Percentiles rank a stretch among this genome's conserved stretches.
Conservation (phyloP, 2,888 invertebrate genomes). For the Quadroppia sp. region DNA sequence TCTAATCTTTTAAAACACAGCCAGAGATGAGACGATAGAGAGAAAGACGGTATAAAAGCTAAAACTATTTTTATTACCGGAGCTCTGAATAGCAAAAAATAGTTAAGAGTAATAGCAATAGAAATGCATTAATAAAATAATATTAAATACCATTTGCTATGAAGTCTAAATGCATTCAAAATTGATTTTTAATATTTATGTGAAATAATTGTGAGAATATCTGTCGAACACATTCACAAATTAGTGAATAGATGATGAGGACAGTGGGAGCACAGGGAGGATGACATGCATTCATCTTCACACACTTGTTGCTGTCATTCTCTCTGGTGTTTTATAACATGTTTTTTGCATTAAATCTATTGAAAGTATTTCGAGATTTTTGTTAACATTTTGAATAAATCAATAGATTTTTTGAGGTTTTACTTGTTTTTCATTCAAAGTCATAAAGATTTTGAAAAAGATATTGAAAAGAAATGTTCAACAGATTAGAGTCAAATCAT, state of each 20-base stretch:
- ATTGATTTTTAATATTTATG: too few species aligned
- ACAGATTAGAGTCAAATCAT: not conserved
- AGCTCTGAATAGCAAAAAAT: not conserved
- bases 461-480: not conserved
- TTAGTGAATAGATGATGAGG: not conserved
- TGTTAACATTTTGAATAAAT: not conserved
- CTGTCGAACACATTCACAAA: too few species aligned
- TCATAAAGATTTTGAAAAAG: too few species aligned
- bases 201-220: too few species aligned
- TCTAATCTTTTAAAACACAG: not conserved
- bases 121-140: slow-evolving; percentile 7
- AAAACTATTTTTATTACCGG: slow-evolving; percentile 9
- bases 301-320: slow-evolving; percentile 16
- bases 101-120: not conserved
- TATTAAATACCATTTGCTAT: not conserved
- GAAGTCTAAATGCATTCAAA: slow-evolving; percentile 6
- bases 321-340: not conserved
- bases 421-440: not conserved
- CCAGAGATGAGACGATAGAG: not conserved
- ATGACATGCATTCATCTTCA: not conserved
- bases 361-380: too few species aligned
- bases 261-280: not conserved
- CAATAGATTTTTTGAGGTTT: not conserved
- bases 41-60: not conserved
- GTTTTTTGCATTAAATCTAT: slow-evolving; percentile 5